These are phyloP conservation scores for Pseudoips prasinana DNA, from an alignment of 2,888 invertebrate genomes.

Conservation along the genomic window DNA sequence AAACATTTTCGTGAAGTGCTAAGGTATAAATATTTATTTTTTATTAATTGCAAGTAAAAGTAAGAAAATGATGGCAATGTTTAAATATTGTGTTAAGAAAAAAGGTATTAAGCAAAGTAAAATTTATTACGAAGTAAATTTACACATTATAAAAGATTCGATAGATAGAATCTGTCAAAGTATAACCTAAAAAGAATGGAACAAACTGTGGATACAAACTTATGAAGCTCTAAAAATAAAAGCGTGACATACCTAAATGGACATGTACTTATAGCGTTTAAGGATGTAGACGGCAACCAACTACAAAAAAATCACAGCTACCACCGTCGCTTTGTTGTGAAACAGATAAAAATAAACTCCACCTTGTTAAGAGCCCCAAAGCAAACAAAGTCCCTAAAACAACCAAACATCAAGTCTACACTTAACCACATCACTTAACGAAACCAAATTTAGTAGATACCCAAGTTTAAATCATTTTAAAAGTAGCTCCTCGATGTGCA, in stretches of 20 bases:
- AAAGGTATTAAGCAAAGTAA: too few relatives aligned
- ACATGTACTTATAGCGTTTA: constrained; percentile 21
- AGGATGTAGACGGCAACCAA: constrained; percentile 22
- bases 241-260: constrained; percentile 15
- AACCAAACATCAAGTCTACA: constrained; percentile 74
- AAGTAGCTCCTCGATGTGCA: constrained; percentile 25
- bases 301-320: constrained; percentile 34
- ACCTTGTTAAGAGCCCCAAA: constrained; percentile 66
- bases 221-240: not conserved
- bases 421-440: constrained; percentile 74
- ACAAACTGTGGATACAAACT: too few relatives aligned
- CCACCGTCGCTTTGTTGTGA: constrained; percentile 40
- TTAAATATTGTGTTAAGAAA: too few relatives aligned
- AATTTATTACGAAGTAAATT: too few relatives aligned
- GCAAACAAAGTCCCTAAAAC: constrained; percentile 74
- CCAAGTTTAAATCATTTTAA: constrained; percentile 30
- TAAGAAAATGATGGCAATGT: too few relatives aligned
- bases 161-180: too few relatives aligned
- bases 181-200: too few relatives aligned
- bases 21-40: too few relatives aligned
- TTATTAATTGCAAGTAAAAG: too few relatives aligned
- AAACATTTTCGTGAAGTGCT: too few relatives aligned
- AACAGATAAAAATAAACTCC: constrained; percentile 61
- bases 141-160: too few relatives aligned
- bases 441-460: constrained; percentile 56